phyloP scores from a whole-genome alignment of 2,113 vertebrate species.

The Macaca nemestrina region DNA sequence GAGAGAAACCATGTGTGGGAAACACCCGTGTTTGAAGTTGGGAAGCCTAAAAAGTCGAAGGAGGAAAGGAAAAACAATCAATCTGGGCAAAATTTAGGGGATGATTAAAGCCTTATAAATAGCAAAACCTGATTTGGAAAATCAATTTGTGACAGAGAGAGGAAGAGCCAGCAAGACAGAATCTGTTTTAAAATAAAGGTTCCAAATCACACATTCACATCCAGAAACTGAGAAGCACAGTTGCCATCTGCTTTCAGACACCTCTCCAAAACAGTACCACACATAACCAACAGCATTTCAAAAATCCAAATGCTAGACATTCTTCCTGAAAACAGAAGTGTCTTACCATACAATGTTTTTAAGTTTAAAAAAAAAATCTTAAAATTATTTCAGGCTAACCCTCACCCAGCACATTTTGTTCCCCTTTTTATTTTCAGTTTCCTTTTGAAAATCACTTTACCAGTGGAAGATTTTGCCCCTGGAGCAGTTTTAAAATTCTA shows the following conservation, averaged over 20 bases:
- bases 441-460: conserved; percentile 55
- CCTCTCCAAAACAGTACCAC: not conserved
- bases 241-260: not conserved
- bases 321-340: conserved; percentile 22
- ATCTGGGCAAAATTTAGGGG: not conserved
- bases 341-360: not conserved
- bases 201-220: not conserved
- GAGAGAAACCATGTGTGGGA: not conserved
- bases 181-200: not conserved
- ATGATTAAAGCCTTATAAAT: not conserved
- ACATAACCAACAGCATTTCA: not conserved
- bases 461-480: not conserved
- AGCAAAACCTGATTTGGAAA: not conserved
- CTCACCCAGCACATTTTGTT: conserved; percentile 45
- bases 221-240: not conserved
- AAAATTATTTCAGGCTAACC: not conserved
- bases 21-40: not conserved
- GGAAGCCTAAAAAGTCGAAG: not conserved
- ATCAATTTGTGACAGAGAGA: not conserved
- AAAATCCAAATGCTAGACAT: not conserved
- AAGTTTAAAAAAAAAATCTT: not conserved
- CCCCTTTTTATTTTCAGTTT: conserved; percentile 76
- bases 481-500: not conserved
- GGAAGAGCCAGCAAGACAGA: not conserved
- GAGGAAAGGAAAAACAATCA: not conserved